Evolutionary conservation across 2,888 invertebrate species (phyloP).

Genomic region (Drosophila nigritarsus): DNA sequence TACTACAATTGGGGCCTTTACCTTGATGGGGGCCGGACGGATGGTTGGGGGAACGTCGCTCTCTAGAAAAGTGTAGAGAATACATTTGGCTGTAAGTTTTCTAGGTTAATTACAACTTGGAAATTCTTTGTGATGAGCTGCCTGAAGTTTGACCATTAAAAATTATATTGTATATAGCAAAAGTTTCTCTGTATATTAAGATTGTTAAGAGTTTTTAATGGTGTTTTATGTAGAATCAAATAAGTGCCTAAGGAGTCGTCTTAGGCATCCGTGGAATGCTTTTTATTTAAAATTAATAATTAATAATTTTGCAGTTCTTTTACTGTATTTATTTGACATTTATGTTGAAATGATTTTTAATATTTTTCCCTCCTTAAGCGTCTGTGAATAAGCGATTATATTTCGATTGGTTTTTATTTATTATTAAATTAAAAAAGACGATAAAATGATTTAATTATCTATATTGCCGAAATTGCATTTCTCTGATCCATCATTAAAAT

Average conservation of each 20-base stretch:
- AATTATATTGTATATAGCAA: neutral
- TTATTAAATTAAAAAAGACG: neutral
- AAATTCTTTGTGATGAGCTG: neutral
- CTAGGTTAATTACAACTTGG: constrained; percentile 34
- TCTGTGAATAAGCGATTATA: neutral
- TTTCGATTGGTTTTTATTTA: neutral
- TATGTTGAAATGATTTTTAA: neutral
- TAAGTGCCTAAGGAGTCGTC: neutral
- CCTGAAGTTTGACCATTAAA: neutral
- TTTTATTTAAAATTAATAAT: neutral
- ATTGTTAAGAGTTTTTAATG: neutral
- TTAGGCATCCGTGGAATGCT: neutral
- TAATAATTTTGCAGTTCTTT: neutral
- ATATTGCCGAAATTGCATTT: neutral
- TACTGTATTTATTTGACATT: neutral
- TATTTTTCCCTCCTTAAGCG: no score
- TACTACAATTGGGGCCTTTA: constrained; percentile 69
- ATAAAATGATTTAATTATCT: neutral
- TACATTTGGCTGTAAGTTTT: neutral
- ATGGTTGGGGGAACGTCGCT: neutral
- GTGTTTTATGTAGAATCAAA: neutral
- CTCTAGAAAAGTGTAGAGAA: constrained; percentile 12
- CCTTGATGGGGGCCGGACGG: neutral
- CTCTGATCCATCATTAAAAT: neutral
- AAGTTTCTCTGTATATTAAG: neutral